These are phyloP conservation scores for Panonychus citri DNA, from an alignment of 1,140 invertebrate species.

Conservation along the genomic window DNA sequence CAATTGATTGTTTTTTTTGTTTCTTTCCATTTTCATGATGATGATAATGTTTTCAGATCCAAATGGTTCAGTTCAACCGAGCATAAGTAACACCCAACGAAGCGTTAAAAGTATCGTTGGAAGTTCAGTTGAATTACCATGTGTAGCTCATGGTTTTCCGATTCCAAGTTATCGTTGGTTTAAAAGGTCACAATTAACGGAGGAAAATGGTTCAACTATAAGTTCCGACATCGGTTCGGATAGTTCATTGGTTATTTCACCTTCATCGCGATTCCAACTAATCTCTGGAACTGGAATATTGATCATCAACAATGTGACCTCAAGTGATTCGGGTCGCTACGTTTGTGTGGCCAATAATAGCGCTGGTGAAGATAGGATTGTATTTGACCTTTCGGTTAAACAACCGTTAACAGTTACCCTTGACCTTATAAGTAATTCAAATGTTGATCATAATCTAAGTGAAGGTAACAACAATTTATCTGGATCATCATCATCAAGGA, in stretches of 20 bases:
- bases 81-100: not conserved
- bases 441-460: not conserved
- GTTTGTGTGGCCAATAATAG: slow-evolving; percentile 17
- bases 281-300: slow-evolving; percentile 8
- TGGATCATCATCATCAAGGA: no score
- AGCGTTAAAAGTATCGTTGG: slow-evolving; percentile 16
- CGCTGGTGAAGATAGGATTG: slow-evolving; percentile 15
- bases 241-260: not conserved
- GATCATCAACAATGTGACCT: slow-evolving; percentile 10
- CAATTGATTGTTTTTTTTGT: no score
- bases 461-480: no score
- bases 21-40: no score
- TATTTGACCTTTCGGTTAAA: slow-evolving; percentile 15
- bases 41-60: no score
- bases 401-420: not conserved
- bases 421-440: not conserved
- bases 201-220: not conserved
- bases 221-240: not conserved
- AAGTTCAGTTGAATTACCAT: slow-evolving; percentile 21
- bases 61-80: slow-evolving; percentile 1
- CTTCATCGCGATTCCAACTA: not conserved
- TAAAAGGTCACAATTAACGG: not conserved
- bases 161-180: slow-evolving; percentile 16
- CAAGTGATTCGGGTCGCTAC: slow-evolving; percentile 14
- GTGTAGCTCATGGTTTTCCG: slow-evolving; percentile 21